phyloP scores from a whole-genome alignment of 2,888 invertebrate species.

The Phortica okadai region DNA sequence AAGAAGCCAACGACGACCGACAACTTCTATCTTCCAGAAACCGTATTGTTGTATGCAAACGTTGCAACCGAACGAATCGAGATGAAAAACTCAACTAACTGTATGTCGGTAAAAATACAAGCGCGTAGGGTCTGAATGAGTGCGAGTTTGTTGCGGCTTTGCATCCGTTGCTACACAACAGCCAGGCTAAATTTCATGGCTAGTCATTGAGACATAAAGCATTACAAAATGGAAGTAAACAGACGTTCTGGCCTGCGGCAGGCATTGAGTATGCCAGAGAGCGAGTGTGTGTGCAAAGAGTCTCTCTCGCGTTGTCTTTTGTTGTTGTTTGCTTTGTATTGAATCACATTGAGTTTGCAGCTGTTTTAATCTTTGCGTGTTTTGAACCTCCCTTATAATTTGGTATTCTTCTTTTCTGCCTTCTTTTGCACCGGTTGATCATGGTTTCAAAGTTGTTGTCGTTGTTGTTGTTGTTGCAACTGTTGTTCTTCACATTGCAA shows the following conservation, averaged over 20 bases:
- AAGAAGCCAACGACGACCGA: conserved; percentile 2
- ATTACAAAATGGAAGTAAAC: not conserved
- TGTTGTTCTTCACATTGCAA: conserved; percentile 23
- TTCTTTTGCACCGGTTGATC: conserved; percentile 22
- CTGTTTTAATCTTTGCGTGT: conserved; percentile 62
- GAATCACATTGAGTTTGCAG: conserved; percentile 50
- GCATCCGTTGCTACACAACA: not conserved
- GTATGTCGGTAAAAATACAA: not conserved
- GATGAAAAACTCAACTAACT: not conserved
- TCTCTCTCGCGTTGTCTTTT: not conserved
- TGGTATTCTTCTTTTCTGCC: conserved; percentile 18
- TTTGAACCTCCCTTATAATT: conserved; percentile 63
- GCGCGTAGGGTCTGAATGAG: not conserved
- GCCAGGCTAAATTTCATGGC: not conserved
- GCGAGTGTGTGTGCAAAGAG: not conserved
- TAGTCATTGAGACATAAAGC: not conserved
- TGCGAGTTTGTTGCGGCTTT: not conserved
- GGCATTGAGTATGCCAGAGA: not conserved
- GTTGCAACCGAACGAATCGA: not conserved
- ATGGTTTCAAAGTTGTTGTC: conserved; percentile 13
- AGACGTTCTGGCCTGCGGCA: not conserved
- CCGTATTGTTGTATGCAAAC: no score
- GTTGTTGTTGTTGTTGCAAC: conserved; percentile 7
- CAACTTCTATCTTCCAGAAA: not conserved
- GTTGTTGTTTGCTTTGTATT: conserved; percentile 10